Evolutionary conservation across 2,888 invertebrate species (phyloP).

Genomic region (Brenthis ino): DNA sequence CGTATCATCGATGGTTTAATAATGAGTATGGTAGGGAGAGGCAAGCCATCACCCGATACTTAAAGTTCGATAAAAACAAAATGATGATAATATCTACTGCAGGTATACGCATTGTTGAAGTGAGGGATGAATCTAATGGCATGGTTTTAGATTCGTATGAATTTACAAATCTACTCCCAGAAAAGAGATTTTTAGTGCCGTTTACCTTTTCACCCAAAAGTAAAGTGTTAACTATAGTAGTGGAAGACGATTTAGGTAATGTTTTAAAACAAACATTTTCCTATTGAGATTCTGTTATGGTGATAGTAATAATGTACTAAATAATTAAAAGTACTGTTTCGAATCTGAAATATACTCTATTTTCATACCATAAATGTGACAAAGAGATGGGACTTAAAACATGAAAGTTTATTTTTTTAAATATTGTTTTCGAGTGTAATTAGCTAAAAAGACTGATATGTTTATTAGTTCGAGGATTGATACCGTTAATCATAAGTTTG

Average conservation of each 20-base stretch:
- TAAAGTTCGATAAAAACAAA: conserved; percentile 81
- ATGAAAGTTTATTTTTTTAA: conserved; percentile 12
- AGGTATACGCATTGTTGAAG: conserved; percentile 85
- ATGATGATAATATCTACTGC: conserved; percentile 84
- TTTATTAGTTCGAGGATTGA: background rate
- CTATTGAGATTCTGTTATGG: conserved; percentile 66
- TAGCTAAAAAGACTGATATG: conserved; percentile 26
- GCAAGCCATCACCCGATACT: conserved; percentile 77
- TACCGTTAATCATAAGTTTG: background rate
- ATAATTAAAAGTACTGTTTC: conserved; percentile 2
- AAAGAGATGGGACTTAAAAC: conserved; percentile 3
- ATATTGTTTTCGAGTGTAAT: conserved; percentile 5
- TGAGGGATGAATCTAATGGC: conserved; percentile 83
- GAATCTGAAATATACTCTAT: conserved; percentile 22
- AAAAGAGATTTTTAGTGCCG: conserved; percentile 82
- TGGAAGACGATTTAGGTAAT: conserved; percentile 86
- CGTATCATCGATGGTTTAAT: conserved; percentile 84
- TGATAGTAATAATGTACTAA: conserved; percentile 11
- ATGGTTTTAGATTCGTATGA: conserved; percentile 85
- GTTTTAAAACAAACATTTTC: conserved; percentile 85
- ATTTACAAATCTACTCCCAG: conserved; percentile 81
- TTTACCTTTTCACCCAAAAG: conserved; percentile 76
- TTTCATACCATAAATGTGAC: conserved; percentile 19
- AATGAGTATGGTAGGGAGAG: conserved; percentile 80
- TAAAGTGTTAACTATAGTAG: conserved; percentile 82